Percentiles rank a stretch among this genome's conserved stretches.
These are phyloP conservation scores for Nemoura dubitans DNA, from an alignment of 2,888 invertebrate species.

Conservation along the genomic window DNA sequence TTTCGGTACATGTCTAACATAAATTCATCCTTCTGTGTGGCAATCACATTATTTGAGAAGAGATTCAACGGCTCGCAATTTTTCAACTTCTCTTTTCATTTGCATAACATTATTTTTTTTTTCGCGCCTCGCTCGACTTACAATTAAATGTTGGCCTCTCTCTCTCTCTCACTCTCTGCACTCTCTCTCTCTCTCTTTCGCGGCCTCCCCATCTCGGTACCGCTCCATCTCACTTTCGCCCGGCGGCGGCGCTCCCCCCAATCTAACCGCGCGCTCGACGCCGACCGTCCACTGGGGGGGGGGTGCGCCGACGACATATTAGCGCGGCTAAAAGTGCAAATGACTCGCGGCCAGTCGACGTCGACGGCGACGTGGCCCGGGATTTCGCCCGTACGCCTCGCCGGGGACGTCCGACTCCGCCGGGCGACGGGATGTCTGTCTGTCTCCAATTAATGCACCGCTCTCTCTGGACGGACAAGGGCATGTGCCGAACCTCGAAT, in stretches of 20 bases:
- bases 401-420: too few species aligned
- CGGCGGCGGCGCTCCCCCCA: too few species aligned
- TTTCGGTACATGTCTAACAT: too few species aligned
- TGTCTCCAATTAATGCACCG: background rate
- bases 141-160: background rate
- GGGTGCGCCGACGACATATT: too few species aligned
- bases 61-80: background rate
- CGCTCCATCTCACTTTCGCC: too few species aligned
- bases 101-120: conserved; percentile 12
- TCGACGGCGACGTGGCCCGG: background rate
- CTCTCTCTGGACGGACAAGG: too few species aligned
- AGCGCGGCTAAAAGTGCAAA: conserved; percentile 8
- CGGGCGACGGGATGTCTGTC: background rate
- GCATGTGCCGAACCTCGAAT: too few species aligned
- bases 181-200: background rate
- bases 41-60: background rate
- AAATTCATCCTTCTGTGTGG: background rate
- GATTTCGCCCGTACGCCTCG: too few species aligned
- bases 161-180: background rate
- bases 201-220: background rate
- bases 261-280: too few species aligned
- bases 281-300: too few species aligned
- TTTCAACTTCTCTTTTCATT: background rate
- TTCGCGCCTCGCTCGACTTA: background rate
- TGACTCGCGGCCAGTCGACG: background rate